phyloP scores from a whole-genome alignment of 2,888 invertebrate species.

The Cryptocephalus primarius region DNA sequence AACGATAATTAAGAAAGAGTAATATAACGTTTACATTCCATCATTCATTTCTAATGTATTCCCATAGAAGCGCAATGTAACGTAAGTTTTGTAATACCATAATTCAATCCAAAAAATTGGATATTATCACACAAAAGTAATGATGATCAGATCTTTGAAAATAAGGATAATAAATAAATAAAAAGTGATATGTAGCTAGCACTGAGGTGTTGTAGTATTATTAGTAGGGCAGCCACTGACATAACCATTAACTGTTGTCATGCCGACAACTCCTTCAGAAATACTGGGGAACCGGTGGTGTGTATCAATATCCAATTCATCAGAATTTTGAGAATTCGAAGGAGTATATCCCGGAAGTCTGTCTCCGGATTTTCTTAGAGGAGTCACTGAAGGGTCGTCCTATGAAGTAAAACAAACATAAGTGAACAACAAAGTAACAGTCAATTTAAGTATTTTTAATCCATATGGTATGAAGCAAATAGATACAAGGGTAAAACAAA shows the following conservation, averaged over 20 bases:
- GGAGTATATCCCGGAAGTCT: conserved; percentile 17
- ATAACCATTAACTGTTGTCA: conserved; percentile 33
- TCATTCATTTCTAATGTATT: too few species aligned
- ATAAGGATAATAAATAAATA: too few species aligned
- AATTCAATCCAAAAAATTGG: too few species aligned
- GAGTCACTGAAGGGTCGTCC: conserved; percentile 29
- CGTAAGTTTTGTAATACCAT: too few species aligned
- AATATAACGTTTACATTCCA: too few species aligned
- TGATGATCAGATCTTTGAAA: too few species aligned
- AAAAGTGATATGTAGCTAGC: conserved; percentile 1
- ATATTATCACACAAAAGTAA: too few species aligned
- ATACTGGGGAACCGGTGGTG: conserved; percentile 30
- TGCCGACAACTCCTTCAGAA: conserved; percentile 24
- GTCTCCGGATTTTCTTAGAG: conserved; percentile 26
- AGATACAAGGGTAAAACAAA: too few species aligned
- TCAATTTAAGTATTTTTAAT: not conserved
- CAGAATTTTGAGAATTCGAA: conserved; percentile 23
- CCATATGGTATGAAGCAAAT: too few species aligned
- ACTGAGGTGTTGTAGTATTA: conserved; percentile 4
- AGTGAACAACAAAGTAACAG: not conserved
- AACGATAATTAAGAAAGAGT: too few species aligned
- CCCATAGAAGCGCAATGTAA: too few species aligned
- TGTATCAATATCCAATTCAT: conserved; percentile 19
- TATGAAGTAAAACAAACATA: conserved; percentile 3
- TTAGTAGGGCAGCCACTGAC: conserved; percentile 24